A percentile compares a stretch with the other conserved stretches of the same genome.
phyloP scores from a whole-genome alignment of 2,113 vertebrate genomes.

The Collichthys lucidus region DNA sequence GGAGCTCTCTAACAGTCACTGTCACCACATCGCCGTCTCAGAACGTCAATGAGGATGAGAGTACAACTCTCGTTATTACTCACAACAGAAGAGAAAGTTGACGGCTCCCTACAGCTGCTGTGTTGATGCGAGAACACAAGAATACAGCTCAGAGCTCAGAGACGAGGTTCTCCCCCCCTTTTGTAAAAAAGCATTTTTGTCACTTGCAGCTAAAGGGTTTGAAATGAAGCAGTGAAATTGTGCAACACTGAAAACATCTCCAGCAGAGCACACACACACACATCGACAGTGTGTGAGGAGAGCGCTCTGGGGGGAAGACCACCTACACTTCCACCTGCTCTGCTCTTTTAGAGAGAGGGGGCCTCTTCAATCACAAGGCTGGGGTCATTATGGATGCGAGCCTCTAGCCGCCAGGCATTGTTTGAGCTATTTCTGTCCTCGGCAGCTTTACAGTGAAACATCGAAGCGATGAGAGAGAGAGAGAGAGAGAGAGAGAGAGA shows the following conservation, averaged over 20 bases:
- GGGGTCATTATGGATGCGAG: slow-evolving; percentile 80
- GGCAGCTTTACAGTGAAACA: slow-evolving; percentile 61
- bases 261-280: slow-evolving; percentile 37
- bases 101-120: slow-evolving; percentile 10
- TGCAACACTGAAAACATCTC: slow-evolving; percentile 40
- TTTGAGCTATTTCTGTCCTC: slow-evolving; percentile 82
- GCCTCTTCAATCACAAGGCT: slow-evolving; percentile 78
- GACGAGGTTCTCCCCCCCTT: too few relatives aligned
- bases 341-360: slow-evolving; percentile 65
- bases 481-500: slow-evolving; percentile 1
- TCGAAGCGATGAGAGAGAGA: slow-evolving; percentile 25
- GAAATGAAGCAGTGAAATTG: slow-evolving; percentile 5
- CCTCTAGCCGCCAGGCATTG: slow-evolving; percentile 73
- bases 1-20: slow-evolving; percentile 58
- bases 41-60: slow-evolving; percentile 53
- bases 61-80: slow-evolving; percentile 56
- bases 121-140: neutral
- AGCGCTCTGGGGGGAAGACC: slow-evolving; percentile 73
- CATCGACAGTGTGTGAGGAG: slow-evolving; percentile 40
- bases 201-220: slow-evolving; percentile 9
- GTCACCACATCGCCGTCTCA: slow-evolving; percentile 38
- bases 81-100: slow-evolving; percentile 61
- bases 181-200: neutral
- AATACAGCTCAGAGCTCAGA: neutral
- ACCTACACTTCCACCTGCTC: slow-evolving; percentile 84